Base-by-base conservation (phyloP, 2,113 vertebrate genomes). In the Thinocorus orbignyianus region DNA sequence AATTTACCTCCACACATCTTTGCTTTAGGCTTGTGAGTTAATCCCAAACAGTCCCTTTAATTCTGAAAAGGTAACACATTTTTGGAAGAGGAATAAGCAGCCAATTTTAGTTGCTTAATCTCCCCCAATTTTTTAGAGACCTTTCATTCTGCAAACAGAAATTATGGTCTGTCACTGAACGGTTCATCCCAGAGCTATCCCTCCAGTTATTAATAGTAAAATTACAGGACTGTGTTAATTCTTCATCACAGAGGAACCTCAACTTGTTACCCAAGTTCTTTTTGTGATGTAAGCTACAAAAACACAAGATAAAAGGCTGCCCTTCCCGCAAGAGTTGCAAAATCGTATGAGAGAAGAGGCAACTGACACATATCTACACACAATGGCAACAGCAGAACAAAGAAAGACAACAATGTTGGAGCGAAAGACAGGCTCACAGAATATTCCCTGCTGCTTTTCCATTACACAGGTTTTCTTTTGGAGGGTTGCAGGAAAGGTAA, bases 1-100 rank as follows among this genome's bases (percentile, higher is more conserved):
- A 90, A 94, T 96, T 96, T 97, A 70, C 95, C 70, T 94, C 93
- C 88, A 78, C 68, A 80, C 62, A 92, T 96, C 79, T 95, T 93
- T 76, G 74, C 94, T 96, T 95, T 86, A 93, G 87, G 81, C 74
- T 88, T 94, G 37, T 74, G 62, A 93, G 46, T 86, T 97, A 96
- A 96, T 96, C 85, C 62, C 60, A 93, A 90, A 80, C 12, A 92
- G 51, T 51, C 20, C 28, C 64, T 86, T 90, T 86, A 93, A 94
- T 95, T 93, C 79, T 92, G 68, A 86, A 94, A 94, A 58, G 13
- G 61, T 52, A 85, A 33, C 28, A 73, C 10, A 79, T 73, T 88
- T 91, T 83, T 54, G 25, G 46, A 82, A 92, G 49, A 91, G 16
- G n/a, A 89, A 90, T 74, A 89, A 62, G 2, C 19, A 82, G 7